Conservation (phyloP, 2,113 vertebrate genomes). For the Stegostoma tigrinum region DNA sequence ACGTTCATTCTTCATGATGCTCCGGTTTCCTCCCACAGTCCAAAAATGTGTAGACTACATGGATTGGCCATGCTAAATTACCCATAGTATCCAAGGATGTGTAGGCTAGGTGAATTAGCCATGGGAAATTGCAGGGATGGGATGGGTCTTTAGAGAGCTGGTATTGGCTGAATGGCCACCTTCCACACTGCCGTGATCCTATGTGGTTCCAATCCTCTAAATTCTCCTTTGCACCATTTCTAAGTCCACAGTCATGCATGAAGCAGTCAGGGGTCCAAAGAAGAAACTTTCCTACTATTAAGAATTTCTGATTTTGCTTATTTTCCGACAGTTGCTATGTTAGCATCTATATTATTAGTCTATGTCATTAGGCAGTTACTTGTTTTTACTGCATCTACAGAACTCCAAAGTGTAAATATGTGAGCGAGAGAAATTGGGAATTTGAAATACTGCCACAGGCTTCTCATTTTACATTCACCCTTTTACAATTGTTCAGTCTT, state of each 20-base stretch:
- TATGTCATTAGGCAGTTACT: neutral
- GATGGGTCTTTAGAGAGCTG: too few relatives aligned
- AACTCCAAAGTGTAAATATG: neutral
- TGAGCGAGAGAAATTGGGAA: neutral
- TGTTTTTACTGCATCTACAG: neutral
- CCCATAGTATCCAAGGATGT: too few relatives aligned
- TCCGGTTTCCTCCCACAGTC: too few relatives aligned
- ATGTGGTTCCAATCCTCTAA: too few relatives aligned
- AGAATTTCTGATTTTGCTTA: neutral
- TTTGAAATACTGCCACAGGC: neutral
- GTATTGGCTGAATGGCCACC: too few relatives aligned
- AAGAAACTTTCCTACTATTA: neutral
- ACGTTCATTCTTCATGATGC: too few relatives aligned
- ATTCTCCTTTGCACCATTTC: neutral
- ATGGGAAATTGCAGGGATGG: too few relatives aligned
- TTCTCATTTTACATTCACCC: neutral
- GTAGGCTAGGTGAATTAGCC: too few relatives aligned
- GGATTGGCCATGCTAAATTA: too few relatives aligned
- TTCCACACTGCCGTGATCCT: neutral
- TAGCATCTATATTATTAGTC: neutral
- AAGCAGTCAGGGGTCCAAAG: neutral
- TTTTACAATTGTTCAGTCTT: neutral
- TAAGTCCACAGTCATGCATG: neutral
- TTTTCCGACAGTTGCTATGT: neutral
- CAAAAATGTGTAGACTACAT: too few relatives aligned